These are phyloP conservation scores for Unio pictorum DNA, from an alignment of 2,888 invertebrate species.

Conservation along the genomic window DNA sequence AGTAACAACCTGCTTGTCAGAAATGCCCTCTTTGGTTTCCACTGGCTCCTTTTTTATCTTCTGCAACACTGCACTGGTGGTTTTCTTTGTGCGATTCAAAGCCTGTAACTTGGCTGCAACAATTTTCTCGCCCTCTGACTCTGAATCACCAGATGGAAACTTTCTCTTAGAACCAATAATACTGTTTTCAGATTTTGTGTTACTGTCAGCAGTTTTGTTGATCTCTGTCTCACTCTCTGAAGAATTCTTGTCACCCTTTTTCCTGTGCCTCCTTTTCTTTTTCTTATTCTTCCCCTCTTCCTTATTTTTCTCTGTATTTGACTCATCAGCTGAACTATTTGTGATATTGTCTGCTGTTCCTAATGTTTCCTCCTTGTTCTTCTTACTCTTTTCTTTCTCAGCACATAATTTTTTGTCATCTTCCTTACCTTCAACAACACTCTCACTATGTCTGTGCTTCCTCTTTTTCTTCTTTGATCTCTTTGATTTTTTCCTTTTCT, in stretches of 20 bases:
- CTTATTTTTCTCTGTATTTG: conserved; percentile 26
- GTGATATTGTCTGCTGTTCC: not conserved
- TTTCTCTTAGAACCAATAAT: conserved; percentile 15
- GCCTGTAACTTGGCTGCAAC: conserved; percentile 28
- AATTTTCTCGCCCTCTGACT: conserved; percentile 32
- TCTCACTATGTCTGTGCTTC: conserved; percentile 27
- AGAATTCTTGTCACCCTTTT: conserved; percentile 25
- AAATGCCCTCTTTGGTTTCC: conserved; percentile 10
- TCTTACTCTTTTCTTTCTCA: conserved; percentile 18
- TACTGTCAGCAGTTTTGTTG: conserved; percentile 10
- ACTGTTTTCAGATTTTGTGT: conserved; percentile 8
- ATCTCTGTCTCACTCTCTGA: conserved; percentile 19
- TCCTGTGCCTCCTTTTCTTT: conserved; percentile 25
- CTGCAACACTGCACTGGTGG: conserved; percentile 14
- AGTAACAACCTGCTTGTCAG: conserved; percentile 22
- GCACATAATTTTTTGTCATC: conserved; percentile 16
- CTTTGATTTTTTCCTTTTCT: conserved; percentile 46
- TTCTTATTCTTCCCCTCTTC: conserved; percentile 26
- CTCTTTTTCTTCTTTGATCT: conserved; percentile 43
- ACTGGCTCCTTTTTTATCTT: conserved; percentile 32
- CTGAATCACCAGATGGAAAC: conserved; percentile 21
- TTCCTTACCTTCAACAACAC: conserved; percentile 15
- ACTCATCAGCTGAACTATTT: conserved; percentile 31
- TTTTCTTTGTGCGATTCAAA: conserved; percentile 23
- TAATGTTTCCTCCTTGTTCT: conserved; percentile 15